These are phyloP conservation scores for Pipistrellus pipistrellus DNA, from an alignment of 2,797 vertebrate genomes.

Conservation along the genomic window DNA sequence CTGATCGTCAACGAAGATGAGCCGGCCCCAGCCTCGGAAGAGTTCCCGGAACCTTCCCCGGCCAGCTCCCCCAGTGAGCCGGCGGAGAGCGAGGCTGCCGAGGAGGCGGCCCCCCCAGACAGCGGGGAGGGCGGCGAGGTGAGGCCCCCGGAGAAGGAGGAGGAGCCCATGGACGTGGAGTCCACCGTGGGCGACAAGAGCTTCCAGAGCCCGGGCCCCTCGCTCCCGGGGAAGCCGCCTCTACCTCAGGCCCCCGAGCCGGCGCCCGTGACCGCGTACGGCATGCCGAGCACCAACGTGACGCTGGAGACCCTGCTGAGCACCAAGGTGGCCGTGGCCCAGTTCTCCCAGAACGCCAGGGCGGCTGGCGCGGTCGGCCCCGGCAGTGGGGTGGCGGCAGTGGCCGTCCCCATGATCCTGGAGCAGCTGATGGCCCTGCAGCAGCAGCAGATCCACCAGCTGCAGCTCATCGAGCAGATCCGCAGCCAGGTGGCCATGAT, in stretches of 20 bases:
- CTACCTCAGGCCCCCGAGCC: constrained; percentile 94
- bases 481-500: constrained; percentile 98
- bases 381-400: constrained; percentile 90
- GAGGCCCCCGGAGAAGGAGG: constrained; percentile 86
- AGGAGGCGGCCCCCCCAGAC: constrained; percentile 91
- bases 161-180: constrained; percentile 97
- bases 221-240: constrained; percentile 91
- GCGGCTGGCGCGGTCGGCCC: constrained; percentile 76
- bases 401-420: constrained; percentile 98
- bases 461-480: constrained; percentile 99
- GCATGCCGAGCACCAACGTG: constrained; percentile 99
- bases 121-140: constrained; percentile 92
- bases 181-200: constrained; percentile 90
- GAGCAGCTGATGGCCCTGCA: constrained; percentile 99
- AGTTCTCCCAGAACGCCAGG: constrained; percentile 96
- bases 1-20: constrained; percentile 98
- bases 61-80: constrained; percentile 95
- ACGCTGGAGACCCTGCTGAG: constrained; percentile 99
- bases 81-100: constrained; percentile 93
- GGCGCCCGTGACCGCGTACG: constrained; percentile 91
- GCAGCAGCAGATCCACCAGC: constrained; percentile 99
- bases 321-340: constrained; percentile 98
- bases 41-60: constrained; percentile 93
- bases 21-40: constrained; percentile 92
- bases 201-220: constrained; percentile 90